Conservation (phyloP, 2,888 invertebrate genomes). For the Thereva nobilitata region DNA sequence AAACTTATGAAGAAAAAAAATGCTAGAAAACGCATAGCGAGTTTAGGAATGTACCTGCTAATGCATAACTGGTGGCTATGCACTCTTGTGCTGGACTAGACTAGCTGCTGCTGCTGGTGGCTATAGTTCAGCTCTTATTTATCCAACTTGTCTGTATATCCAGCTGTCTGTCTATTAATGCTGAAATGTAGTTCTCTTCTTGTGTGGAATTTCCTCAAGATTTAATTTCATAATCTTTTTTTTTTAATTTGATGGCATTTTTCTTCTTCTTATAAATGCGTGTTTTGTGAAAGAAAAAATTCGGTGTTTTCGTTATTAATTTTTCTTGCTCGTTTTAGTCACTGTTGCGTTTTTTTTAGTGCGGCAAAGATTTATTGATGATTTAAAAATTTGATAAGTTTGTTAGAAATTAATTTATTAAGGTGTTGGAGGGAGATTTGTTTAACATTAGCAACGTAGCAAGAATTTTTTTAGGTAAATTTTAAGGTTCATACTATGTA, state of each 20-base stretch:
- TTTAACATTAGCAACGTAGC: neutral
- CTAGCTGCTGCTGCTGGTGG: conserved; percentile 1
- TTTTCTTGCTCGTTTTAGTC: neutral
- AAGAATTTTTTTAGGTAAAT: neutral
- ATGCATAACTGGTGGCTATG: neutral
- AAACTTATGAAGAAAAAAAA: no score
- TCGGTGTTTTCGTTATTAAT: conserved; percentile 6
- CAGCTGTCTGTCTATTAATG: conserved; percentile 24
- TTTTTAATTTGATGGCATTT: neutral
- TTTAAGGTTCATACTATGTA: neutral
- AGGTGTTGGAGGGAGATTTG: conserved; percentile 5
- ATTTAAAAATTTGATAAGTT: conserved; percentile 20
- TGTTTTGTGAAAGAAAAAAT: no score
- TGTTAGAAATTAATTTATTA: conserved; percentile 27
- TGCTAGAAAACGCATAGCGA: neutral
- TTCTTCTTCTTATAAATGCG: no score
- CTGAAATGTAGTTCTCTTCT: conserved; percentile 21
- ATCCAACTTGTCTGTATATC: conserved; percentile 7
- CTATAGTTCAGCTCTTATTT: neutral
- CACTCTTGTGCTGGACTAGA: no score
- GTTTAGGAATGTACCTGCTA: conserved; percentile 29
- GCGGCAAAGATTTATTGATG: conserved; percentile 23
- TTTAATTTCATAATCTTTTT: conserved; percentile 15
- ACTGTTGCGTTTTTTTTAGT: neutral
- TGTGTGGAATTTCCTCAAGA: conserved; percentile 19